Evolutionary conservation across 2,888 invertebrate species (phyloP), one percentile per base, ranked within the genome.

Genomic region (Phrixothrix hirtus): DNA sequence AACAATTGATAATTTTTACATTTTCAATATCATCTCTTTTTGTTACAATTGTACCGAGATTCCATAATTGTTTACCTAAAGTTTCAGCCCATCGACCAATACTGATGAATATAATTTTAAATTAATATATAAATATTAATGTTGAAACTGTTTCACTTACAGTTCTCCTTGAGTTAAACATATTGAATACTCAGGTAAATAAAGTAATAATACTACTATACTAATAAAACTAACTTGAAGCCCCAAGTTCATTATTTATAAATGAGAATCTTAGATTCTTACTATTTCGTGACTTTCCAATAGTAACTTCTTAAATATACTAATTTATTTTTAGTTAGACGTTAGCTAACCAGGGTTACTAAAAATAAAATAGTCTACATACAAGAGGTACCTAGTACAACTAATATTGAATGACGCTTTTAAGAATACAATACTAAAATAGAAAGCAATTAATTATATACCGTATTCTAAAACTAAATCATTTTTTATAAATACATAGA

Each of bases 11-110:
- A 16, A 80, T n/a, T n/a, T 82, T 84, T 75, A 90, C 91, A 62
- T 79, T 79, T 77, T 87, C 84, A 52, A 92, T 86, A 75, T 90
- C 86, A 61, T 84, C 81, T 41, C 87, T 85, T 74, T 88, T 88
- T 25, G 90, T 91, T 65, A 92, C 85, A 57, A 83, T 82, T 68
- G 85, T 82, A 45, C 88, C 91, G 56, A 92, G 79, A 65, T 84
- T 82, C 86, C 87, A 90, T 59, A 93, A 76, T 69, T 92, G 90
- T 57, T 85, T 83, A 21, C 93, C 92, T 53, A 94, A 81, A 51
- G 79, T 81, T 57, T 84, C 80, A 13, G 92, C 90, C 92, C 92
- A 92, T 77, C 81, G 81, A 69, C 83, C 83, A 35, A 93, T 86
- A 56, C 92, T 92, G 75, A n/a, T n/a, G n/a, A n/a, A n/a, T n/a